These are phyloP conservation scores for Leucosticte australis DNA, from an alignment of 2,113 vertebrate genomes.

Conservation along the genomic window DNA sequence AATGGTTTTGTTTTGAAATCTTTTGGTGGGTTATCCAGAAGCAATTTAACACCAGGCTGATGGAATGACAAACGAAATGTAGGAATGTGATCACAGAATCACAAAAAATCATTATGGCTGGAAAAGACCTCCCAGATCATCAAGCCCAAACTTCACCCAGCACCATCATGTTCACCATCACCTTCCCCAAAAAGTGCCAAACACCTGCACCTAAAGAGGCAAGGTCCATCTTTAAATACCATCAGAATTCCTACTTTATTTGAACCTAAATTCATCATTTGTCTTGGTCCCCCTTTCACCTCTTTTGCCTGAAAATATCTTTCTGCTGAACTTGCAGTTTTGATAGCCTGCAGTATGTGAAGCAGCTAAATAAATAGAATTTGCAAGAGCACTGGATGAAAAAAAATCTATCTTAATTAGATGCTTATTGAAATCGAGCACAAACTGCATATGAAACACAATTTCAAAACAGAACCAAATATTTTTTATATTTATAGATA, in stretches of 20 bases:
- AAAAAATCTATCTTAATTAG: constrained; percentile 58
- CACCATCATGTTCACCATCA: not conserved
- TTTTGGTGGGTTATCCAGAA: not conserved
- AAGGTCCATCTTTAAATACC: not conserved
- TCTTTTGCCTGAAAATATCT: not conserved
- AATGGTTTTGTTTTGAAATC: not conserved
- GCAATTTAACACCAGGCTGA: not conserved
- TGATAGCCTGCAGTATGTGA: not conserved
- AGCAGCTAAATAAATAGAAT: constrained; percentile 5
- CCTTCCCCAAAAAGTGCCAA: fast-evolving
- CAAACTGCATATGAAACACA: not conserved
- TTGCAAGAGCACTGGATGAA: constrained; percentile 18
- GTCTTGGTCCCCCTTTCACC: not conserved
- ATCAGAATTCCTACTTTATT: not conserved
- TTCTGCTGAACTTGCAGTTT: not conserved
- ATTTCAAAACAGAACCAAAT: constrained; percentile 6
- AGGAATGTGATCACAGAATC: not conserved
- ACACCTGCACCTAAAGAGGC: not conserved
- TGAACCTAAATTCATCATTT: not conserved
- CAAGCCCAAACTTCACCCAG: not conserved
- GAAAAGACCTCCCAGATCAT: not conserved
- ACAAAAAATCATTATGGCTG: not conserved
- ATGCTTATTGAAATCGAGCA: constrained; percentile 44
- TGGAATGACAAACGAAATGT: not conserved
- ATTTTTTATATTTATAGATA: not conserved